Evolutionary conservation across 2,888 invertebrate genomes (phyloP), one percentile per base, ranked within the genome.

Genomic region (Morinoia aosen): DNA sequence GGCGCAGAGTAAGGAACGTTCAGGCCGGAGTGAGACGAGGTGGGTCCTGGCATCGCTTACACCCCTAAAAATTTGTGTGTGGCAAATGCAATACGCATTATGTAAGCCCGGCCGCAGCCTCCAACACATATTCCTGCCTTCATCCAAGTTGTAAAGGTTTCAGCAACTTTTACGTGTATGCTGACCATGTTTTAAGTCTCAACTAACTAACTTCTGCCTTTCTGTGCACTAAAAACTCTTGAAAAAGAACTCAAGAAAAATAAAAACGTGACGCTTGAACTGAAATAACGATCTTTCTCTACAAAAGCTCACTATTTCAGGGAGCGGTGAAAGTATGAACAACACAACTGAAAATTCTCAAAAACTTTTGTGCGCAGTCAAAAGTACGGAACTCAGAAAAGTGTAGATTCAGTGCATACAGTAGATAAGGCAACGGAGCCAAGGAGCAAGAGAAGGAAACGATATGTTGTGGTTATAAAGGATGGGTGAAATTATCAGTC

Each of bases 291-390:
- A 12, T 4, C 12, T n/a, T 93, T 93, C 57, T 57, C 12, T 33
- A 93, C 33, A 93, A 93, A 93, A 33, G 11, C 12, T 33, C 14
- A 93, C 48, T 7, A 93, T 93, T 93, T 93, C 93, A 57, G 93
- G n/a, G 93, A 39, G 90, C 48, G 40, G 19, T 39, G 48, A 40
- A 16, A 39, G 40, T 25, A 93, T 57, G 16, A 19, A 11, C n/a
- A n/a, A n/a, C 93, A 93, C 39, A 57, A 93, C 90, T 57, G 90
- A 90, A 48, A 33, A 40, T 90, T 90, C 90, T 58, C 14, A 16
- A 57, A 33, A 58, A 93, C 93, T 93, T 93, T 93, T 93, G 93
- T 93, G 56, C 57, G 25, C 0, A 57, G 93, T 93, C 93, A 93
- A 93, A 93, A 93, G 93, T 57, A 57, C 14, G 93, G 93, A 93